Percentiles rank a stretch among this genome's conserved stretches.
Conservation (phyloP, 2,113 vertebrate species). For the Nyctereutes procyonoides region DNA sequence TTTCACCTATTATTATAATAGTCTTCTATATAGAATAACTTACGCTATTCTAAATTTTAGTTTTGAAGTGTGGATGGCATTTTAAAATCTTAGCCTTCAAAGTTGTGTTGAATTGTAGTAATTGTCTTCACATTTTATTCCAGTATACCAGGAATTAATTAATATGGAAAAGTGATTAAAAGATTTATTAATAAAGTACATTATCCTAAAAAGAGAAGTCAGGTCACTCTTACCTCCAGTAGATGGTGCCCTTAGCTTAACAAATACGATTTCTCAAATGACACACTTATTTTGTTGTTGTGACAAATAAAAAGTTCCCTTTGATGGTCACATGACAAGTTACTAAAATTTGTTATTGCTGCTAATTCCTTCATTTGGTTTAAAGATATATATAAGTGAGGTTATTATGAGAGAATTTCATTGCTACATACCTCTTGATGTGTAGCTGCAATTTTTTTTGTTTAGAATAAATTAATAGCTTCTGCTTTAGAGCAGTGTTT, state of each 20-base stretch:
- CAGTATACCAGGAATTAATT: background rate
- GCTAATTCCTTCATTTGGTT: conserved; percentile 36
- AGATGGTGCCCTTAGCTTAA: conserved; percentile 73
- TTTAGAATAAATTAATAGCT: background rate
- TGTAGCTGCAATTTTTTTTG: background rate
- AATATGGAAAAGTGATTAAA: conserved; percentile 35
- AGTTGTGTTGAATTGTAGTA: background rate
- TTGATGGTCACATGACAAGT: background rate
- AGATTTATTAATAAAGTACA: background rate
- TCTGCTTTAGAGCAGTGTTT: conserved; percentile 24
- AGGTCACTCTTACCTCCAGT: conserved; percentile 68
- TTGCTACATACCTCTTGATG: background rate
- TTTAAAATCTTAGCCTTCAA: conserved; percentile 28
- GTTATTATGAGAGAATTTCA: background rate
- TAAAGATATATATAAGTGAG: background rate
- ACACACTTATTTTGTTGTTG: background rate
- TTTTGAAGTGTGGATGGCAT: background rate
- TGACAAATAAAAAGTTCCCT: conserved; percentile 9
- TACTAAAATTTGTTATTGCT: conserved; percentile 62
- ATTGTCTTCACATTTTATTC: conserved; percentile 9
- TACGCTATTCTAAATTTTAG: conserved; percentile 39
- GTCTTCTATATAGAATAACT: background rate
- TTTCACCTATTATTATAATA: background rate
- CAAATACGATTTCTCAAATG: background rate
- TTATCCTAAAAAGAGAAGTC: background rate